phyloP scores from a whole-genome alignment of 2,797 vertebrate genomes.

The Garrulus glandarius region DNA sequence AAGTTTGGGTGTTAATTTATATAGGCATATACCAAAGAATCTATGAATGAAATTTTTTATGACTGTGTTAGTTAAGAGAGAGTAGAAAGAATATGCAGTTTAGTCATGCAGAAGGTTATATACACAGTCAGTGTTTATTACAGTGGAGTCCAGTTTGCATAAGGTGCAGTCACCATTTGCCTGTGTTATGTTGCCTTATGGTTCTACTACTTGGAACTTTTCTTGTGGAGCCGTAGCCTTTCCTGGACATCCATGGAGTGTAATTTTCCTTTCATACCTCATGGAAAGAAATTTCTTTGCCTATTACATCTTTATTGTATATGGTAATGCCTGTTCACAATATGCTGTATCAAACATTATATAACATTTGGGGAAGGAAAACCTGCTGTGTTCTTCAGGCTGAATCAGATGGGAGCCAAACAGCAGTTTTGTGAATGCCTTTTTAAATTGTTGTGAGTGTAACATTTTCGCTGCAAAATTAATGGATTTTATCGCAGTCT shows the following conservation, averaged over 20 bases:
- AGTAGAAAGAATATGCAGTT: not conserved
- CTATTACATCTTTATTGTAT: not conserved
- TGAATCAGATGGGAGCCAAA: not conserved
- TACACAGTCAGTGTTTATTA: not conserved
- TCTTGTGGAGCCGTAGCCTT: not conserved
- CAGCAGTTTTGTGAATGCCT: not conserved
- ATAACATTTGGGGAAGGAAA: not conserved
- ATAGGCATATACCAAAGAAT: not conserved
- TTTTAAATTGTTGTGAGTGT: not conserved
- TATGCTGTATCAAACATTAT: not conserved
- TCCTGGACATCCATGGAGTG: not conserved
- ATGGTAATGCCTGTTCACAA: not conserved
- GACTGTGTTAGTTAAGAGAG: not conserved
- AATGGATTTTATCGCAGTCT: not conserved
- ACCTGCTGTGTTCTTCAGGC: not conserved
- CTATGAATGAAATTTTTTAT: not conserved
- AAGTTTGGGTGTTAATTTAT: not conserved
- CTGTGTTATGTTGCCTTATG: not conserved
- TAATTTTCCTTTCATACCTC: not conserved
- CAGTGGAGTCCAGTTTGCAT: not conserved
- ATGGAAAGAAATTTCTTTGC: not conserved
- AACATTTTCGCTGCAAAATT: not conserved
- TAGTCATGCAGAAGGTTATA: not conserved
- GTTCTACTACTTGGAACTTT: not conserved
- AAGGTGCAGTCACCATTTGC: not conserved